Percentiles rank a stretch among this genome's conserved stretches.
These are phyloP conservation scores for Priocnemis perturbator DNA, from an alignment of 2,888 invertebrate species.

Conservation along the genomic window DNA sequence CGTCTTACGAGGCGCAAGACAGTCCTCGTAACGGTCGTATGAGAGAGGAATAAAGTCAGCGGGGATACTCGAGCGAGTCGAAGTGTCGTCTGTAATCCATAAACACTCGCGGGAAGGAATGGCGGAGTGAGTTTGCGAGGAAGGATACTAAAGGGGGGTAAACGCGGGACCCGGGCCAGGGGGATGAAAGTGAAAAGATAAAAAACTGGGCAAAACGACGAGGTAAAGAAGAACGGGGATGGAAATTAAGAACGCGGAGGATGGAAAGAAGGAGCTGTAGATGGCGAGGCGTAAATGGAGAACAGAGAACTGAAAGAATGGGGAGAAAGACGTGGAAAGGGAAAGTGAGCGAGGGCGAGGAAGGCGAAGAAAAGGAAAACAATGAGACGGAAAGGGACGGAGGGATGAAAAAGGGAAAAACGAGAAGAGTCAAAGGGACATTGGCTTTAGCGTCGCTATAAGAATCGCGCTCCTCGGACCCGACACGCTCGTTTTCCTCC, in stretches of 20 bases:
- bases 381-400: not conserved
- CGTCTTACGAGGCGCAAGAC: no score
- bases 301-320: not conserved
- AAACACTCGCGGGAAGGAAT: conserved; percentile 34
- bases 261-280: no score
- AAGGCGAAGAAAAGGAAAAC: no score
- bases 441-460: conserved; percentile 37
- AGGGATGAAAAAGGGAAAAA: not conserved
- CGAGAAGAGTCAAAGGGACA: conserved; percentile 14
- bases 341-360: no score
- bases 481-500: conserved; percentile 49
- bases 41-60: conserved; percentile 35
- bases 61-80: conserved; percentile 42
- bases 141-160: no score
- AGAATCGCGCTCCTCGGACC: conserved; percentile 37
- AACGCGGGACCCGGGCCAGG: no score
- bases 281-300: not conserved
- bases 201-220: no score
- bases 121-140: conserved; percentile 10
- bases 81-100: conserved; percentile 50
- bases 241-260: no score
- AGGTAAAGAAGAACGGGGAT: no score
- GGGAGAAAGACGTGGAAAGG: not conserved
- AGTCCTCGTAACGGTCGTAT: conserved; percentile 38
- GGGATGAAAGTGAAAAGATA: no score